Base-by-base conservation (phyloP, 2,113 vertebrate species). In the Cheilinus undulatus region DNA sequence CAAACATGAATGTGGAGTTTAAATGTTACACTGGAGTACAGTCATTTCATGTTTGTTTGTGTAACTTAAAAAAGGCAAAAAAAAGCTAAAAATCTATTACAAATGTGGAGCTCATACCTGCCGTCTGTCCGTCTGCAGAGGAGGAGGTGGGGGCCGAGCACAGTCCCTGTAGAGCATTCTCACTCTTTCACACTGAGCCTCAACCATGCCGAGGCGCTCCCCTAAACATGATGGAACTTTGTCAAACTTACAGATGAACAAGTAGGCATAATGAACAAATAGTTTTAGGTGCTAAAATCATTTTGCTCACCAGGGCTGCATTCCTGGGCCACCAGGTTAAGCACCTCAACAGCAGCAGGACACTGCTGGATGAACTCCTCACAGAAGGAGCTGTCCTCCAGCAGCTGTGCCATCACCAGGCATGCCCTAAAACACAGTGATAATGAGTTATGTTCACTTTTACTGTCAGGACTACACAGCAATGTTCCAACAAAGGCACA, bases 341-440 rank as follows among this genome's bases (percentile, higher is more conserved):
- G 94, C 70, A 99, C 98, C 85, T 99, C 98, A 27, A 99, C 96
- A 59, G 98, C 97, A 65, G 97, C 97, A 50, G 98, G 98, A 82
- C 98, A 99, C 86, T 99, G 98, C 82, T 99, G 97, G 89, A 99
- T 98, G 88, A 99, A 99, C 88, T 99, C 98, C 92, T 99, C 98
- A 94, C 98, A 99, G 88, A 99, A 99, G 4, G 96, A 96, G 88
- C 97, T 99, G 90, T 99, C 97, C 92, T 99, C 97, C 80, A 99
- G 93, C 62, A 99, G 94, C 92, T 99, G 98, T 67, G 98, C 98
- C 98, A 99, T 99, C 87, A 99, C 97, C 92, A 99, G 92, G 82
- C 98, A 99, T 53, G 98, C 95, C 92, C 98, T 99, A 57, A 74
- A 65, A 3, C 22, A 66, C 45, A 1, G 19, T 51, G 11, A 0